Conservation (phyloP, 1,140 invertebrate species). For the Euwallacea similis region DNA sequence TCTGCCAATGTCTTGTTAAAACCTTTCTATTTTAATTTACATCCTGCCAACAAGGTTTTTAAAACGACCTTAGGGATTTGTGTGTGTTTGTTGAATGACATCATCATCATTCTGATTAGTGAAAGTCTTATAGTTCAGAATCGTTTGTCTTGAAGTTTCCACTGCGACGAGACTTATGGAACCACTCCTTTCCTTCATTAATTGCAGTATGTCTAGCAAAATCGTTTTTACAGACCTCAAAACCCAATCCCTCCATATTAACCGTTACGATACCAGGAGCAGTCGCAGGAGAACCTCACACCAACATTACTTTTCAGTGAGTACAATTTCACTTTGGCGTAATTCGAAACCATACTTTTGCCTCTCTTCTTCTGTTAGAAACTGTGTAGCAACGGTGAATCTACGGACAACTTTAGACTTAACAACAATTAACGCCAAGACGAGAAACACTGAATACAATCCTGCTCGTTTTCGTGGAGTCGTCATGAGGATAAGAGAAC, state of each 20-base stretch:
- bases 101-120: too few relatives aligned
- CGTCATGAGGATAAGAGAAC: conserved; percentile 97
- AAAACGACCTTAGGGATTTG: too few relatives aligned
- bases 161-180: too few relatives aligned
- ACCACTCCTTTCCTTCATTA: too few relatives aligned
- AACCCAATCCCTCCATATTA: conserved; percentile 42
- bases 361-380: conserved; percentile 59
- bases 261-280: conserved; percentile 47
- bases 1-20: too few relatives aligned
- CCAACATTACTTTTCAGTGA: conserved; percentile 51
- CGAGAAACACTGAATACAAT: conserved; percentile 98
- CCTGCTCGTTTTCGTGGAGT: conserved; percentile 97
- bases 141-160: too few relatives aligned
- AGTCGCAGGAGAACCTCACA: conserved; percentile 47
- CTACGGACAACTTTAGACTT: conserved; percentile 85
- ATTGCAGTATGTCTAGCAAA: too few relatives aligned
- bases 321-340: conserved; percentile 19
- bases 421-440: conserved; percentile 91
- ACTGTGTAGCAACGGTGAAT: conserved; percentile 95
- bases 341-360: background rate
- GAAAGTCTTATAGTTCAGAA: background rate
- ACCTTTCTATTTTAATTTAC: too few relatives aligned
- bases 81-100: too few relatives aligned
- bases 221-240: conserved; percentile 19
- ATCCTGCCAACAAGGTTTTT: too few relatives aligned